A percentile compares a stretch with the other conserved stretches of the same genome.
phyloP scores from a whole-genome alignment of 2,888 invertebrate genomes.

The Odiellus spinosus region DNA sequence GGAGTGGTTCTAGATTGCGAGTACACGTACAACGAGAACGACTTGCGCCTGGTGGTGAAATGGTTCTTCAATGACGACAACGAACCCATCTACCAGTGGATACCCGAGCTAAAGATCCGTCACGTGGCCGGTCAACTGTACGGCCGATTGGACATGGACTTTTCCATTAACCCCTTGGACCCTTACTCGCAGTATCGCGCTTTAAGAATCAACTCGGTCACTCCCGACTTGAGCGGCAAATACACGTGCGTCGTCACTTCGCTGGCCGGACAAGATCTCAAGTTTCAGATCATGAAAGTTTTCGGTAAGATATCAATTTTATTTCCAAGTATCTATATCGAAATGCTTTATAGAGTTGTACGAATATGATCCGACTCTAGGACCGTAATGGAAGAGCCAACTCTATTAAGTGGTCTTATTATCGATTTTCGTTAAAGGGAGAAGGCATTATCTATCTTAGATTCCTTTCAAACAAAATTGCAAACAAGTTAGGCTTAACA shows the following conservation, averaged over 20 bases:
- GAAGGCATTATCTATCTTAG: too few relatives aligned
- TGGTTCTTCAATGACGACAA: slow-evolving; percentile 21
- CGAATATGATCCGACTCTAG: too few relatives aligned
- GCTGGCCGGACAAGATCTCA: slow-evolving; percentile 18
- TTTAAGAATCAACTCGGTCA: slow-evolving; percentile 17
- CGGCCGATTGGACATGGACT: slow-evolving; percentile 18
- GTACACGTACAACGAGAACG: slow-evolving; percentile 18
- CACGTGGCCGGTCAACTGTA: slow-evolving; percentile 16
- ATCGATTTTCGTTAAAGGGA: too few relatives aligned
- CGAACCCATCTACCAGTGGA: slow-evolving; percentile 22
- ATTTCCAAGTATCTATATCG: too few relatives aligned
- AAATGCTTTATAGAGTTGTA: too few relatives aligned
- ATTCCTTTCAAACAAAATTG: too few relatives aligned
- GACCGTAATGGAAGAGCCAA: too few relatives aligned
- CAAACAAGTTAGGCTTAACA: too few relatives aligned
- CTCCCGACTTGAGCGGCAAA: slow-evolving; percentile 20
- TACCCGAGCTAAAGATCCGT: slow-evolving; percentile 18
- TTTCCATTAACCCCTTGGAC: slow-evolving; percentile 14
- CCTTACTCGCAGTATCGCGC: slow-evolving; percentile 18
- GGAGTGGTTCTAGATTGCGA: slow-evolving; percentile 20
- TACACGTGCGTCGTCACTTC: slow-evolving; percentile 21
- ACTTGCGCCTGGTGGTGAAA: slow-evolving; percentile 20
- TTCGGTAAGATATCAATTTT: slow-evolving; percentile 18
- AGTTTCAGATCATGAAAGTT: slow-evolving; percentile 19
- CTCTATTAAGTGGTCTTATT: too few relatives aligned